Percentiles rank a stretch among this genome's conserved stretches.
Evolutionary conservation across 2,113 vertebrate species (phyloP).

Genomic region (Nycticorax nycticorax): DNA sequence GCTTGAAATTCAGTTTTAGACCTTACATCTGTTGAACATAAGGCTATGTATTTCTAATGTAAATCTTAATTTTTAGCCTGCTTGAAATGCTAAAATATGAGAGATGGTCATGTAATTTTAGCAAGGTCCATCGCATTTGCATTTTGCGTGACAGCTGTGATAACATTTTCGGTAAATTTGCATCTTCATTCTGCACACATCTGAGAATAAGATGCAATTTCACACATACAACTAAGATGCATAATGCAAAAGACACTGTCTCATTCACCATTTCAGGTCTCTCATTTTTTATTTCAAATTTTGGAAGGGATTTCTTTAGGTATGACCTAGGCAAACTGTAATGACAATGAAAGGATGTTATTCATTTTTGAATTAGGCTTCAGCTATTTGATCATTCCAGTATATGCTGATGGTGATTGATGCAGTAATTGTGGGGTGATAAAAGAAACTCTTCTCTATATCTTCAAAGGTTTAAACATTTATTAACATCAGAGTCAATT

Average conservation of each 20-base stretch:
- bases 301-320: background rate
- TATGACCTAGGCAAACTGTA: background rate
- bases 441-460: background rate
- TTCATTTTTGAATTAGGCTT: background rate
- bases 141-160: slow-evolving; percentile 10
- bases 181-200: background rate
- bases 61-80: background rate
- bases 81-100: slow-evolving; percentile 1
- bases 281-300: background rate
- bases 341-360: background rate
- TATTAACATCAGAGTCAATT: background rate
- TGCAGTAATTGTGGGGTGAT: background rate
- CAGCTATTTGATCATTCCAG: background rate
- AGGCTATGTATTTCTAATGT: slow-evolving; percentile 1
- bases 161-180: background rate
- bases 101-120: background rate
- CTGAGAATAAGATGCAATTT: slow-evolving; percentile 1
- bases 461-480: slow-evolving; percentile 2
- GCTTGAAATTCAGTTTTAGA: background rate
- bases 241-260: background rate
- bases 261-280: background rate
- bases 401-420: background rate
- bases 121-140: background rate
- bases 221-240: background rate
- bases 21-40: background rate